Evolutionary conservation across 2,113 vertebrate genomes (phyloP), one percentile per base, ranked within the genome.

Genomic region (Blennius ocellaris): DNA sequence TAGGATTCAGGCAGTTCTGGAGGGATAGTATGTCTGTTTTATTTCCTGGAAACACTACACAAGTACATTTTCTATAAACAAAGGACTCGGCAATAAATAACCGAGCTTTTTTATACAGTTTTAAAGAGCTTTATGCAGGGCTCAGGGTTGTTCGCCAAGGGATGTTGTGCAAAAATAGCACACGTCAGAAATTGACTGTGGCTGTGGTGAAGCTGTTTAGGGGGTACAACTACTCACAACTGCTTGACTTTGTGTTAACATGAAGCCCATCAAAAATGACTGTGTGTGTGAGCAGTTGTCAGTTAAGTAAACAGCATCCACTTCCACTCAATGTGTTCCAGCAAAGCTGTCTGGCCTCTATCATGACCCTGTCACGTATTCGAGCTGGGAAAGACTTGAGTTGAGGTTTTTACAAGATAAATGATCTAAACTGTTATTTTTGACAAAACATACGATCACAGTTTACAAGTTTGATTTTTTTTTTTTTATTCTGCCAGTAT

Each of bases 331-430:
- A 63, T 76, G 70, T 50, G 68, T 57, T 84, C 47, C 15, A 67
- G 72, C 57, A 55, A 80, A 89, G 80, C 52, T 64, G 82, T 88
- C 82, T 87, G 87, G 61, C 84, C 88, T 87, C 56, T 44, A 45
- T 72, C 54, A 7, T 83, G 83, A 89, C 81, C 87, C 75, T 62
- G 14, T 61, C 59, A 61, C 60, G 71, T 81, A 66, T 80, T 72
- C 52, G 51, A 84, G 60, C 43, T 36, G 52, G 56, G 48, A 78
- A 73, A 62, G n/a, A 37, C 58, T 66, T 14, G 79, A 69, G 58
- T 49, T 6, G 56, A 48, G 55, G 69, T 7, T 45, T 78, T 60
- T 12, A 14, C 47, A 59, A 67, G 5, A 65, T 69, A 87, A 60
- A 78, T 65, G 69, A 51, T 65, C 62, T 53, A 12, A 78, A 69